Percentiles rank a stretch among this genome's conserved stretches.
Conservation (phyloP, 2,113 vertebrate genomes). For the Dasyprocta punctata region DNA sequence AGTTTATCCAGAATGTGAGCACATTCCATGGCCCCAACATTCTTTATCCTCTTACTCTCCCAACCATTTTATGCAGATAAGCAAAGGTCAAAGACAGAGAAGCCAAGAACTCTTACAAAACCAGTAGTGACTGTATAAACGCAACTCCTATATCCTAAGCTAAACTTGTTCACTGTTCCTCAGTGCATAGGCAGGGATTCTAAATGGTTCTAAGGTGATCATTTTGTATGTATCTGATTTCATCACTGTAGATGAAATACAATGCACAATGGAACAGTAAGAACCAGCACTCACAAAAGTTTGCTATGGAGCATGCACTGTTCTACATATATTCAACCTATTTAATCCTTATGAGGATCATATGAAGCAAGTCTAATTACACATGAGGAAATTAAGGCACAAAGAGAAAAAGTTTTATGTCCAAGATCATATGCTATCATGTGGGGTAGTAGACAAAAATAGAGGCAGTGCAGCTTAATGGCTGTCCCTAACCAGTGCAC, state of each 20-base stretch:
- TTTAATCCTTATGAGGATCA: neutral
- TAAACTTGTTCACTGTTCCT: neutral
- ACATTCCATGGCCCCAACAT: neutral
- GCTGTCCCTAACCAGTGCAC: neutral
- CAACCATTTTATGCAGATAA: neutral
- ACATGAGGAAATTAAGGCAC: neutral
- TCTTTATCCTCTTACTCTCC: neutral
- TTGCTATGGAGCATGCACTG: neutral
- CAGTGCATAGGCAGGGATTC: neutral
- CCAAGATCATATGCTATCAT: neutral
- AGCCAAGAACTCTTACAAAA: slow-evolving; percentile 31
- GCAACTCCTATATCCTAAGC: neutral
- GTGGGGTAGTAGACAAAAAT: neutral
- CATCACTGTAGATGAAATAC: neutral
- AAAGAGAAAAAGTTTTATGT: neutral
- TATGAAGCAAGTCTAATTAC: neutral
- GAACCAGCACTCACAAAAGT: neutral
- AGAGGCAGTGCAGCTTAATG: neutral
- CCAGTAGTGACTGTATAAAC: neutral
- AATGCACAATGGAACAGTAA: neutral
- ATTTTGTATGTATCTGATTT: neutral
- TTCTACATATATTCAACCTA: neutral
- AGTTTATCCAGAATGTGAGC: neutral
- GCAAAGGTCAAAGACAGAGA: neutral
- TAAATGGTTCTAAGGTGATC: neutral